Percentiles rank a stretch among this genome's conserved stretches.
Conservation (phyloP, 2,888 invertebrate species). For the Euzophera pinguis region DNA sequence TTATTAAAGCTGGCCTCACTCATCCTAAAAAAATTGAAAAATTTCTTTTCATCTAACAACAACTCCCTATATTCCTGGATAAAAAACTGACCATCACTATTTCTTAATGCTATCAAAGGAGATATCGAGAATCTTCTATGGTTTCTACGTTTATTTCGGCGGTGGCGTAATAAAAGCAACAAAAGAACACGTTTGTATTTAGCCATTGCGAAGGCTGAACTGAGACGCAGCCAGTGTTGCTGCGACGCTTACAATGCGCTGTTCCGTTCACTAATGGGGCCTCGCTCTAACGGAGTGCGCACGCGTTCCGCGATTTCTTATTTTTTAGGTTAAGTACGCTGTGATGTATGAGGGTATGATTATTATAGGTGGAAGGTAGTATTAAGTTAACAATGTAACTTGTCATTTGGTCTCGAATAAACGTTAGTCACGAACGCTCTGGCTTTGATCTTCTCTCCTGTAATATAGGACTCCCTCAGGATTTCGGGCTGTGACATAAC, state of each 20-base stretch:
- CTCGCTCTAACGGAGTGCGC: background rate
- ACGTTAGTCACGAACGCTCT: no score
- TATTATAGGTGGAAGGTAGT: no score
- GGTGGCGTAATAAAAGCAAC: constrained; percentile 20
- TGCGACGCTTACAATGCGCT: constrained; percentile 18
- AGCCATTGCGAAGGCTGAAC: constrained; percentile 10
- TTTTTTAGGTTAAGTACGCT: no score
- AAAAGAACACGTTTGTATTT: constrained; percentile 6
- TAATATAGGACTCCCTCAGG: no score
- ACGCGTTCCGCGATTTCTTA: no score
- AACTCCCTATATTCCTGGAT: constrained; percentile 27
- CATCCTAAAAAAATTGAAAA: constrained; percentile 16
- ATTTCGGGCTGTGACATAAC: no score
- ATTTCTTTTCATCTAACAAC: constrained; percentile 23
- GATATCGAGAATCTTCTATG: constrained; percentile 21
- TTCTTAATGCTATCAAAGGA: constrained; percentile 24
- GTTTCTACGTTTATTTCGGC: constrained; percentile 22
- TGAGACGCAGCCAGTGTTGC: constrained; percentile 8
- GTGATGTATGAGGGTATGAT: no score
- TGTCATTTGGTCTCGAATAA: no score
- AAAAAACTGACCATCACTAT: constrained; percentile 23
- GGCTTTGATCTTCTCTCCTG: no score
- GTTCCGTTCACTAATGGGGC: constrained; percentile 15
- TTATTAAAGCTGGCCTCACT: no score
- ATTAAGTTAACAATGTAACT: no score